phyloP scores from a whole-genome alignment of 2,113 vertebrate species.

The Python bivittatus region DNA sequence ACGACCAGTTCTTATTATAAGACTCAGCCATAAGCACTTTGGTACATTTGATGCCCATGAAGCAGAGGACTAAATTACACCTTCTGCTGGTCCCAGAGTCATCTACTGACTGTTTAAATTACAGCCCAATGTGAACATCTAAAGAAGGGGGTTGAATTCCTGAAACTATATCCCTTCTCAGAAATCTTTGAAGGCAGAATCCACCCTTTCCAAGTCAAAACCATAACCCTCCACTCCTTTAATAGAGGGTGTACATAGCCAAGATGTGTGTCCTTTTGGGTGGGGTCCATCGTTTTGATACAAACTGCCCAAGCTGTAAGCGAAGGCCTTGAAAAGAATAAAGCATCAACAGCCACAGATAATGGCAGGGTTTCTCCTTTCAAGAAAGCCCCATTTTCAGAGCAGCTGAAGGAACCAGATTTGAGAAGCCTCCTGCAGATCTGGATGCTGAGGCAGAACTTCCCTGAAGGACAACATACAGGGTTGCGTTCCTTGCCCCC shows the following conservation, averaged over 20 bases:
- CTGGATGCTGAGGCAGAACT: not conserved
- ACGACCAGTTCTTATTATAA: not conserved
- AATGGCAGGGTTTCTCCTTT: not conserved
- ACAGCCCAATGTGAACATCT: not conserved
- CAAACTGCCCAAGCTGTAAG: not conserved
- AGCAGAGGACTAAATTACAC: not conserved
- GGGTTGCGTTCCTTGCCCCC: not conserved
- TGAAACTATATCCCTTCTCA: not conserved
- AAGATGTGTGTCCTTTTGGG: not conserved
- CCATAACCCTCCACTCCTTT: not conserved
- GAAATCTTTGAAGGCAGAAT: not conserved
- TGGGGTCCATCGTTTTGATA: not conserved
- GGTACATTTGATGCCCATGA: not conserved
- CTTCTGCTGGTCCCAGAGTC: conserved; percentile 3
- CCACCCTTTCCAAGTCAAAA: not conserved
- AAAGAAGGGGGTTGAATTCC: not conserved
- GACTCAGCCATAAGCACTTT: not conserved
- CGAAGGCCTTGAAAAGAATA: not conserved
- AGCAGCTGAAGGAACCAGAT: not conserved
- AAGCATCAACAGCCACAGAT: not conserved
- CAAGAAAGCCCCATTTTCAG: not conserved
- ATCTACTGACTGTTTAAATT: not conserved
- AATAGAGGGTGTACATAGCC: not conserved
- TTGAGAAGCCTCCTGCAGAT: not conserved
- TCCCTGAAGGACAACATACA: not conserved